A percentile compares a stretch with the other conserved stretches of the same genome.
These are phyloP conservation scores for Apamea monoglypha DNA, from an alignment of 2,888 invertebrate genomes.

Conservation along the genomic window DNA sequence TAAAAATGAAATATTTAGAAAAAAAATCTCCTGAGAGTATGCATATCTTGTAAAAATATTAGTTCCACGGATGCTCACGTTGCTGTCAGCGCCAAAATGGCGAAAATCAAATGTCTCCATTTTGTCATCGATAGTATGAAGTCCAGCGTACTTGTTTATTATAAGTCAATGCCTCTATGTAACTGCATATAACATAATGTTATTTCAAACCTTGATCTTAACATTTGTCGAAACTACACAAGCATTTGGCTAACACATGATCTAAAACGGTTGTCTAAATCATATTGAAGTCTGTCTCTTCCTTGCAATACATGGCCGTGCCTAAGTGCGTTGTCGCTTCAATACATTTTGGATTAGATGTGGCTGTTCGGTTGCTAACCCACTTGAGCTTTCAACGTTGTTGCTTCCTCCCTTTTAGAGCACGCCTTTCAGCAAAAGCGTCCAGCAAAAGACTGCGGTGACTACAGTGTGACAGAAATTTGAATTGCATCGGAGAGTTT, in stretches of 20 bases:
- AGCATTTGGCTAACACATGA: not conserved
- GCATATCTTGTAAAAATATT: too few relatives aligned
- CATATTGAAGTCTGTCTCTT: not conserved
- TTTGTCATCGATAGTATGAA: too few relatives aligned
- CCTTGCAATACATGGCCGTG: not conserved
- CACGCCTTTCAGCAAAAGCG: slow-evolving; percentile 9
- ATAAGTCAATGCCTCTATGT: too few relatives aligned
- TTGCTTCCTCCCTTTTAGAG: not conserved
- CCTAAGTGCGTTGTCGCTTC: slow-evolving; percentile 8
- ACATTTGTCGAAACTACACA: not conserved
- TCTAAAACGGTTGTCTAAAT: slow-evolving; percentile 1
- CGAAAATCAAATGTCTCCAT: too few relatives aligned
- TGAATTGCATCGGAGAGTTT: not conserved
- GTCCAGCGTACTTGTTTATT: too few relatives aligned
- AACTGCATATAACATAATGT: not conserved
- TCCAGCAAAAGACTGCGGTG: not conserved
- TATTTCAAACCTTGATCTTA: not conserved
- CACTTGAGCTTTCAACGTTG: slow-evolving; percentile 20
- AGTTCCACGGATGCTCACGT: too few relatives aligned
- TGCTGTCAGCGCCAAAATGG: too few relatives aligned
- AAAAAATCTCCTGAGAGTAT: too few relatives aligned
- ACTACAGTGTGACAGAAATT: slow-evolving; percentile 2
- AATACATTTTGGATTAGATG: slow-evolving; percentile 14
- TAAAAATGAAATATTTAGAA: too few relatives aligned
- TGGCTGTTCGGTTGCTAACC: slow-evolving; percentile 6